phyloP scores from a whole-genome alignment of 2,113 vertebrate species.

The Sigmodon hispidus region DNA sequence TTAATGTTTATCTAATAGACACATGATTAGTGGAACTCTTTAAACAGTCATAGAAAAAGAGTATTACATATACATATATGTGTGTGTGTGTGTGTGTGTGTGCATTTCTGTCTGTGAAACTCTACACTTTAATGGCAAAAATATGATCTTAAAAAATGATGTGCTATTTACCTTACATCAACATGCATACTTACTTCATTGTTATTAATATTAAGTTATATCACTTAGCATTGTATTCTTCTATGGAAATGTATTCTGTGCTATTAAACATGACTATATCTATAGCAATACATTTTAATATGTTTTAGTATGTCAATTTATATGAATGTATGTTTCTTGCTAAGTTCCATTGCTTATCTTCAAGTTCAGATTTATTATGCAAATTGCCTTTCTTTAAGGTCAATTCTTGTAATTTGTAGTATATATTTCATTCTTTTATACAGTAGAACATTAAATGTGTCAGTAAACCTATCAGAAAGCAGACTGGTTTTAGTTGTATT shows the following conservation, averaged over 20 bases:
- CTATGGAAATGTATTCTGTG: neutral
- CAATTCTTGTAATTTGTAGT: neutral
- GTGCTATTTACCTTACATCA: fast-evolving
- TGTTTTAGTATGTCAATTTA: neutral
- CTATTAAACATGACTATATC: neutral
- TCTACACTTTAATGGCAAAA: neutral
- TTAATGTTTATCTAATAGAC: neutral
- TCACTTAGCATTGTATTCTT: neutral
- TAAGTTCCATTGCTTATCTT: neutral
- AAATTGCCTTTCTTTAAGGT: neutral
- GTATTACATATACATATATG: neutral
- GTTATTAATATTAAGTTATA: neutral
- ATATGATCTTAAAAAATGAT: neutral
- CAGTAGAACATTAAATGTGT: neutral
- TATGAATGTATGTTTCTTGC: neutral
- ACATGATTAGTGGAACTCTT: neutral
- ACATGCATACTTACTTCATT: neutral
- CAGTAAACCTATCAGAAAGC: neutral
- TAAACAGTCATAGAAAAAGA: neutral
- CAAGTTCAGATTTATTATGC: neutral
- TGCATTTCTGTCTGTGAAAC: neutral
- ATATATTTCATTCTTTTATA: neutral
- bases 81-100: neutral
- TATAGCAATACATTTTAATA: neutral
- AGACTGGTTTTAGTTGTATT: neutral